A percentile compares a stretch with the other conserved stretches of the same genome.
These are phyloP conservation scores for Pyralis farinalis DNA, from an alignment of 2,888 invertebrate genomes.

Conservation along the genomic window DNA sequence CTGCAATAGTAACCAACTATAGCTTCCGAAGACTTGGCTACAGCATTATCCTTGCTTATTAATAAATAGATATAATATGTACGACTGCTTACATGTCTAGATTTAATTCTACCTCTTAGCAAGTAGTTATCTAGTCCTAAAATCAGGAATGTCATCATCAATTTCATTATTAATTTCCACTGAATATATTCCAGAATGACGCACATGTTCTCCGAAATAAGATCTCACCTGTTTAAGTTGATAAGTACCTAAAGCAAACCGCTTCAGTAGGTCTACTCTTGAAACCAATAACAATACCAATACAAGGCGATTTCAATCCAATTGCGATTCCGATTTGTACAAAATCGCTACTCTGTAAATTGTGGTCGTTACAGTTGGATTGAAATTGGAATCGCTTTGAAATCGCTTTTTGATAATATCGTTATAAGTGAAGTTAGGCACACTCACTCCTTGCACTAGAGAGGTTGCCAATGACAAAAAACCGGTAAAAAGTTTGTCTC, in stretches of 20 bases:
- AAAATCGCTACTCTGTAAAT: too few relatives aligned
- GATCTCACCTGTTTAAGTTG: conserved; percentile 11
- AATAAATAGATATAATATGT: conserved; percentile 1
- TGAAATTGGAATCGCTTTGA: too few relatives aligned
- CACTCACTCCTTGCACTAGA: too few relatives aligned
- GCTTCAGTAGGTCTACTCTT: too few relatives aligned
- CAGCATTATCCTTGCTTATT: neutral
- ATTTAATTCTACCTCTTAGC: conserved; percentile 1
- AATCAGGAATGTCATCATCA: neutral
- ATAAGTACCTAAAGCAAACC: conserved; percentile 5
- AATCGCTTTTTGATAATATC: too few relatives aligned
- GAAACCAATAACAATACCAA: too few relatives aligned
- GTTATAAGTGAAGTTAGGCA: too few relatives aligned
- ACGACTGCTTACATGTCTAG: neutral
- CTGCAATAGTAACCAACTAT: conserved; percentile 18
- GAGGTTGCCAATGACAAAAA: too few relatives aligned
- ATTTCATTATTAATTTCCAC: conserved; percentile 2
- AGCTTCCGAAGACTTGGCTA: neutral
- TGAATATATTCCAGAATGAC: neutral
- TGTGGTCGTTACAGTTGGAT: too few relatives aligned
- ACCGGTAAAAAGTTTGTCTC: too few relatives aligned
- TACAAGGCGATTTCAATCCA: too few relatives aligned
- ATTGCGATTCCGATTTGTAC: too few relatives aligned
- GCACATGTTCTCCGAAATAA: conserved; percentile 11
- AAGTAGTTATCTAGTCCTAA: neutral